These are phyloP conservation scores for Sycophila texana DNA, from an alignment of 2,888 invertebrate species.

Conservation along the genomic window DNA sequence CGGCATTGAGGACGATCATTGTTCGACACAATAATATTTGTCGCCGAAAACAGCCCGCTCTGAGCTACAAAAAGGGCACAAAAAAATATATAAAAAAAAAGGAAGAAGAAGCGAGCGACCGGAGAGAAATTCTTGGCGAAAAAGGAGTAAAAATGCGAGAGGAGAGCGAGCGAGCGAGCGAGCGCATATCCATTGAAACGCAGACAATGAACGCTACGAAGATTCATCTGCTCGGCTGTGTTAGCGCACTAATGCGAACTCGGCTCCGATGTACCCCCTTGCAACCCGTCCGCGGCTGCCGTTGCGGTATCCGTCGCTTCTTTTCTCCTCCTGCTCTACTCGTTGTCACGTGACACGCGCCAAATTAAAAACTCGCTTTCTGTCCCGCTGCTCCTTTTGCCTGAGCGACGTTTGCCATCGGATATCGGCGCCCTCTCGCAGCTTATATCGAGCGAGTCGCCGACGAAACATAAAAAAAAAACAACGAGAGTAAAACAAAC, in stretches of 20 bases:
- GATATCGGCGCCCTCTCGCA: conserved; percentile 44
- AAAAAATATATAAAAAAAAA: conserved; percentile 14
- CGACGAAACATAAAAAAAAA: conserved; percentile 9
- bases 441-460: conserved; percentile 47
- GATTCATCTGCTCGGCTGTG: conserved; percentile 67
- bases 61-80: conserved; percentile 45
- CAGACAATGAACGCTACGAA: conserved; percentile 71
- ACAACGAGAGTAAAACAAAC: not conserved
- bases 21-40: conserved; percentile 76
- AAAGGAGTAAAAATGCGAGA: conserved; percentile 65
- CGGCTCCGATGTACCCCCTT: conserved; percentile 56
- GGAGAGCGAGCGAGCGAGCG: conserved; percentile 37
- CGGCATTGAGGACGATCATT: conserved; percentile 72
- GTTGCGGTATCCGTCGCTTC: conserved; percentile 17
- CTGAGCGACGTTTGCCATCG: conserved; percentile 46
- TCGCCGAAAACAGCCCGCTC: conserved; percentile 70
- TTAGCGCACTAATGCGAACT: conserved; percentile 63
- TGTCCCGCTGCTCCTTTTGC: conserved; percentile 66
- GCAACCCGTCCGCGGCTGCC: conserved; percentile 39
- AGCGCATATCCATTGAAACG: conserved; percentile 70
- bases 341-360: conserved; percentile 66
- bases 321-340: conserved; percentile 6
- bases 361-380: conserved; percentile 75
- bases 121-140: conserved; percentile 56
- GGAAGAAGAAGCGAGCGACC: not conserved